Percentiles rank a stretch among this genome's conserved stretches.
phyloP scores from a whole-genome alignment of 2,113 vertebrate genomes.

The Plectropomus leopardus region DNA sequence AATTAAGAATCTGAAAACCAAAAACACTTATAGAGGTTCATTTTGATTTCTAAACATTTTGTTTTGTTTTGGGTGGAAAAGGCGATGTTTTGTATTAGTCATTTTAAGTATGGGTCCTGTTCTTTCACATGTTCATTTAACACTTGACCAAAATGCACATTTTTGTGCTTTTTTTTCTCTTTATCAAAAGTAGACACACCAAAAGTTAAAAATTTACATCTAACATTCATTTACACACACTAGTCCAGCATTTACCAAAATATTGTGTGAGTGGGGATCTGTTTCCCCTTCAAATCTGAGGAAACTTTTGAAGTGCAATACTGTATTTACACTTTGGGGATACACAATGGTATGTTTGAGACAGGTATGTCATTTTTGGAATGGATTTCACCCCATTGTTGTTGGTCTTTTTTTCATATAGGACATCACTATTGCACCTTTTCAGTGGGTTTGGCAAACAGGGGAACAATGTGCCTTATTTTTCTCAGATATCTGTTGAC shows the following conservation, averaged over 20 bases:
- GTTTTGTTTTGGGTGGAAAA: background rate
- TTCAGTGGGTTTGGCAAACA: background rate
- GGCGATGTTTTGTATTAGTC: background rate
- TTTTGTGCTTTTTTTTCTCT: background rate
- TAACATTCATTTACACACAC: background rate
- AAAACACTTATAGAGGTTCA: background rate
- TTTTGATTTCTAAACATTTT: conserved; percentile 1
- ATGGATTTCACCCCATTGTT: conserved; percentile 20
- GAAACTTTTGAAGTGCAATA: conserved; percentile 58
- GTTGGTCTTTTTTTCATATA: background rate
- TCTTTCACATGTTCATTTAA: conserved; percentile 4
- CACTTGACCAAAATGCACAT: conserved; percentile 34
- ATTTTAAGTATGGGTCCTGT: background rate
- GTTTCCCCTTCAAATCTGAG: conserved; percentile 34
- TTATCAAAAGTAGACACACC: background rate
- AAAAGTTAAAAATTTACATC: background rate
- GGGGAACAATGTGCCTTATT: conserved; percentile 79
- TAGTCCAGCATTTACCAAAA: background rate
- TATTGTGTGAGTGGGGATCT: background rate
- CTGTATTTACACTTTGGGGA: conserved; percentile 34
- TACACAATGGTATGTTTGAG: conserved; percentile 21
- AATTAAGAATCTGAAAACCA: background rate
- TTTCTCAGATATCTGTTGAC: conserved; percentile 53
- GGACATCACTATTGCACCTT: conserved; percentile 31
- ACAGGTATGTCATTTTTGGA: background rate